Evolutionary conservation across 2,113 vertebrate genomes (phyloP).

Genomic region (Callaeas wilsoni): DNA sequence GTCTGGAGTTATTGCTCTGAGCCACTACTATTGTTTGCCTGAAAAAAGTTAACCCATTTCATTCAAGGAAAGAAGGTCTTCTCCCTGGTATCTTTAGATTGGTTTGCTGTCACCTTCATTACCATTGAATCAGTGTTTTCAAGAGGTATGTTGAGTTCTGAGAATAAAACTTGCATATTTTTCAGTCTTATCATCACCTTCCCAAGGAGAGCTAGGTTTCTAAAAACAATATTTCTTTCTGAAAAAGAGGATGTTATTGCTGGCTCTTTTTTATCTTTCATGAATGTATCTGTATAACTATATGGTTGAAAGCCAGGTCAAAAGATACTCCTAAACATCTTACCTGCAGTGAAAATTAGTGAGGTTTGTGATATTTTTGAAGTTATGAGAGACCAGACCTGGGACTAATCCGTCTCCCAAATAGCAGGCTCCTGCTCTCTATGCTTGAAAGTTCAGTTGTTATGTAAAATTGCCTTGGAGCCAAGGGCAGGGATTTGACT

Average conservation of each 20-base stretch:
- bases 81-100: not conserved
- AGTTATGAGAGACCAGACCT: not conserved
- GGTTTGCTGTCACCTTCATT: slow-evolving; percentile 40
- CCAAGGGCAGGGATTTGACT: slow-evolving; percentile 16
- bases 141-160: not conserved
- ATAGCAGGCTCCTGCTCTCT: not conserved
- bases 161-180: not conserved
- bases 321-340: not conserved
- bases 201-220: not conserved
- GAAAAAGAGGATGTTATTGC: not conserved
- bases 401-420: not conserved
- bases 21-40: not conserved
- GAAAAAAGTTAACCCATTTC: not conserved
- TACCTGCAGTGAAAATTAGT: not conserved
- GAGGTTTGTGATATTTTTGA: not conserved
- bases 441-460: not conserved
- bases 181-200: not conserved
- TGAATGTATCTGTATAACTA: not conserved
- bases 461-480: not conserved
- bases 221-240: not conserved
- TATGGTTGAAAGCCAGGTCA: not conserved
- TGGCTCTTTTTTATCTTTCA: not conserved
- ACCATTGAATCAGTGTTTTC: not conserved
- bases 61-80: not conserved
- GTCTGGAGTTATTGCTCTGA: not conserved